Conservation (phyloP, 2,113 vertebrate genomes). For the Tenrec ecaudatus region DNA sequence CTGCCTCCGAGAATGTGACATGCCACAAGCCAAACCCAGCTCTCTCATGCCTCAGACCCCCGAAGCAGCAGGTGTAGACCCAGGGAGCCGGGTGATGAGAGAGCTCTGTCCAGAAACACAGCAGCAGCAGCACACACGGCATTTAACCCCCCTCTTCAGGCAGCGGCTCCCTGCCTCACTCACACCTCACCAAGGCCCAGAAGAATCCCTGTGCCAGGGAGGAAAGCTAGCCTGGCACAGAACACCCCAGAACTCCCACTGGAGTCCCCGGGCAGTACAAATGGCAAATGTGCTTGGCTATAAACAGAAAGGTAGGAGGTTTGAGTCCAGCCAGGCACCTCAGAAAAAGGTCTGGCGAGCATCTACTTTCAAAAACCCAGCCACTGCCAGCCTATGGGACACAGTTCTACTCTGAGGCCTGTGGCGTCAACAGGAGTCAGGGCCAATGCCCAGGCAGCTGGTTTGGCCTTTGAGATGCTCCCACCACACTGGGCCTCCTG, state of each 20-base stretch:
- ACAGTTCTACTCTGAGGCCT: not conserved
- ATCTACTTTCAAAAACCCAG: not conserved
- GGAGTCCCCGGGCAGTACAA: not conserved
- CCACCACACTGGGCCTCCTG: not conserved
- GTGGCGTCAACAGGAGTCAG: not conserved
- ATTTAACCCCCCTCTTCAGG: not conserved
- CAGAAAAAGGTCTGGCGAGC: not conserved
- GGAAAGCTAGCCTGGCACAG: not conserved
- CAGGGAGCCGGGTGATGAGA: not conserved
- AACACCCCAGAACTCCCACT: not conserved
- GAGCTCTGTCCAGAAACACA: not conserved
- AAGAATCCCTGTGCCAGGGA: not conserved
- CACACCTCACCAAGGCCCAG: not conserved
- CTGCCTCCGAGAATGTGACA: too few relatives aligned
- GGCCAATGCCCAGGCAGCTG: not conserved
- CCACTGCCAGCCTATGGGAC: not conserved
- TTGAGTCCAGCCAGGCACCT: not conserved
- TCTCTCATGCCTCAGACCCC: too few relatives aligned
- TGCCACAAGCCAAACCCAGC: not conserved
- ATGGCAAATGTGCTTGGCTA: not conserved
- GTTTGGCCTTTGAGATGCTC: not conserved
- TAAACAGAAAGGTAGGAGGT: not conserved
- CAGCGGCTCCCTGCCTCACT: not conserved
- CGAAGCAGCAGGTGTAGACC: not conserved
- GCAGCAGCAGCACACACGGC: not conserved